phyloP scores from a whole-genome alignment of 1,140 invertebrate species.

The Cryptotermes secundus region DNA sequence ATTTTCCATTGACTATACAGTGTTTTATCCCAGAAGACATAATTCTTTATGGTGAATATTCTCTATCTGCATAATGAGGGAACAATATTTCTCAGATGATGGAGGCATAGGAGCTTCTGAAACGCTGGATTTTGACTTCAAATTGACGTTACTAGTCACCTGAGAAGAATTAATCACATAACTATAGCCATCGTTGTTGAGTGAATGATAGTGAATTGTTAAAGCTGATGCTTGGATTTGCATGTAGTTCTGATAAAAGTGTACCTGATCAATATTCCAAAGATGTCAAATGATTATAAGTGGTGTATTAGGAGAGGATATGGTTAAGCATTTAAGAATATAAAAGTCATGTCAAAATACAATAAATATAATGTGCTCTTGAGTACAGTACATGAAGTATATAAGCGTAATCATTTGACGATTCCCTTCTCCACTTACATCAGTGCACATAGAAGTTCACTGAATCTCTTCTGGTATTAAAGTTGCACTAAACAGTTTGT shows the following conservation, averaged over 20 bases:
- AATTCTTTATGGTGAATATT: no score
- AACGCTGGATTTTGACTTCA: no score
- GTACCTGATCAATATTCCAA: neutral
- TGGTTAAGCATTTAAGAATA: neutral
- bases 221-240: neutral
- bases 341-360: conserved; percentile 22
- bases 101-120: no score
- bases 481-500: neutral
- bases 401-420: conserved; percentile 17
- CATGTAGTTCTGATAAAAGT: neutral
- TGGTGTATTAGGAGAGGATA: neutral
- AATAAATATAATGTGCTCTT: conserved; percentile 31
- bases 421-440: neutral
- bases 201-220: no score
- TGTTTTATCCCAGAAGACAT: no score
- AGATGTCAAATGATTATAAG: neutral
- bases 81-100: no score
- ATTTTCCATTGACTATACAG: no score
- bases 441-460: conserved; percentile 7
- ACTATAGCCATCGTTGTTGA: no score
- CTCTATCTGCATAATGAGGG: no score
- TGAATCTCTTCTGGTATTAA: neutral
- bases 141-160: no score
- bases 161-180: no score
- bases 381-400: conserved; percentile 27